phyloP scores from a whole-genome alignment of 2,888 invertebrate genomes.

The Capitulum mitella region DNA sequence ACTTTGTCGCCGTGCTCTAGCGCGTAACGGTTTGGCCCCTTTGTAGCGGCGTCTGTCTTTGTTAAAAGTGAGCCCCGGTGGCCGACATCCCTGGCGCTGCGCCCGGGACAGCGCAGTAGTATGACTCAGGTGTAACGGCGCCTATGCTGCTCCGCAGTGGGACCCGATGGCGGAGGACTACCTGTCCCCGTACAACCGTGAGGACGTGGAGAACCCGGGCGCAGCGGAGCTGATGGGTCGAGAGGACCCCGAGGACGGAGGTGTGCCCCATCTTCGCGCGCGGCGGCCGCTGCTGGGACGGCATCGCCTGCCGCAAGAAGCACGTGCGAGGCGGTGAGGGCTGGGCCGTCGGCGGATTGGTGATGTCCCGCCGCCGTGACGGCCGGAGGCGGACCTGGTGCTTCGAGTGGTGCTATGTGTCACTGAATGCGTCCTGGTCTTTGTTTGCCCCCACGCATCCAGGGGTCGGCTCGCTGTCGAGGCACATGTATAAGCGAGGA shows the following conservation, averaged over 20 bases:
- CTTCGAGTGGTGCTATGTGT: too few species aligned
- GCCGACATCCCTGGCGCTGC: neutral
- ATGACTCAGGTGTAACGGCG: too few species aligned
- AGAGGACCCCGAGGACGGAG: neutral
- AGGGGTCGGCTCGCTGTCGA: too few species aligned
- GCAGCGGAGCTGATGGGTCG: neutral
- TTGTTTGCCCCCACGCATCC: too few species aligned
- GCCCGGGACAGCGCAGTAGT: neutral
- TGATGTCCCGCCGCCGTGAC: neutral
- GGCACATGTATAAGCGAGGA: too few species aligned
- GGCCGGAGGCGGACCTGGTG: too few species aligned
- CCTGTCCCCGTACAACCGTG: neutral
- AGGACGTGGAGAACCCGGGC: neutral
- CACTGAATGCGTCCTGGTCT: too few species aligned
- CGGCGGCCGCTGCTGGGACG: neutral
- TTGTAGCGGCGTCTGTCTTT: too few species aligned
- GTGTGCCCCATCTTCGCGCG: neutral
- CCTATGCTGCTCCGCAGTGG: too few species aligned
- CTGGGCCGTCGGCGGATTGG: neutral
- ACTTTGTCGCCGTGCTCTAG: too few species aligned
- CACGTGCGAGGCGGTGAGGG: neutral
- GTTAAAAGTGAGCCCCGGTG: too few species aligned
- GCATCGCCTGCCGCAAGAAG: neutral
- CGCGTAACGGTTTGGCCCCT: too few species aligned
- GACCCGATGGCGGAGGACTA: slow-evolving; percentile 7